Base-by-base conservation (phyloP, 2,113 vertebrate genomes). In the Varanus salvator region DNA sequence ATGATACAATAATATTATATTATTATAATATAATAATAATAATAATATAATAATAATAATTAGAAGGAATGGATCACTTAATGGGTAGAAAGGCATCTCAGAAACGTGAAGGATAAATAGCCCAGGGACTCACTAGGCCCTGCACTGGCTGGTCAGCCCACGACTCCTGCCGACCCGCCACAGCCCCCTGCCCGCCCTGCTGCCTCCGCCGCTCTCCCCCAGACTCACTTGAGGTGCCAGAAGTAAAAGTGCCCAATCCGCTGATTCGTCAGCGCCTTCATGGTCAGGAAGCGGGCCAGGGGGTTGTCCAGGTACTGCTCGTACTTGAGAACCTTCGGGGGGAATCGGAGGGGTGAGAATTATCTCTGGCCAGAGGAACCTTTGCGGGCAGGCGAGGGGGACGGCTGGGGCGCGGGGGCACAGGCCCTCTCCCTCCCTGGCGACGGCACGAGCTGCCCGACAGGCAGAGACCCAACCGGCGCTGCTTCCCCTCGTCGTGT, bases 281-380 rank as follows among this genome's bases (percentile, higher is more conserved):
- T 95, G 76, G 96, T 96, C 48, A 97, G 95, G 94, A 97, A 98
- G 72, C 96, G 95, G 69, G 96, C 96, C 90, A 95, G 94, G 52
- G 96, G 96, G 90, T 95, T 97, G 91, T 96, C 96, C 86, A 95
- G 84, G 84, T 97, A 96, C 91, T 96, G 96, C 87, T 96, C 96
- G 52, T 96, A 96, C 87, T 97, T 95, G 87, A 96, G 90, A n/a
- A 97, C 96, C 96, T 97, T 87, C 75, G 78, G 48, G 72, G 6
- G 48, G 54, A 50, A 7, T 50, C 68, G 19, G 0, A 6, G 17
- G 8, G 3, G 6, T 2, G 29, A 52, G 21, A n/a, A 48, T 71
- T 2, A 8, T 2, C 44, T 48, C 83, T 27, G n/a, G 44, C 64
- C 7, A 66, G 34, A 25, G 50, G 34, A 0, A 3, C n/a, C n/a